Percentiles rank a stretch among this genome's conserved stretches.
phyloP scores from a whole-genome alignment of 2,888 invertebrate genomes.

The Drosophila dives region DNA sequence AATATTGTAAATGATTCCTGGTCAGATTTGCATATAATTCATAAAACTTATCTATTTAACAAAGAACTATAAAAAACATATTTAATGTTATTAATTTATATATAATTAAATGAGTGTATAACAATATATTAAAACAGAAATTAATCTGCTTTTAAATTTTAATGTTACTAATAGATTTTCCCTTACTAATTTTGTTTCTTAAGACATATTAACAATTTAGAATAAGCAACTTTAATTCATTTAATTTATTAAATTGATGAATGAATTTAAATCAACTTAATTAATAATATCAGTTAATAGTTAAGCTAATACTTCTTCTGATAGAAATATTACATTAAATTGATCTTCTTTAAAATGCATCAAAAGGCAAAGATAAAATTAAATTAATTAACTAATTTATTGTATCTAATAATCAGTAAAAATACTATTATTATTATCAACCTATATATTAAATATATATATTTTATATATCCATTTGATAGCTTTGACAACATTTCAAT shows the following conservation, averaged over 20 bases:
- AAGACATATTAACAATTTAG: not conserved
- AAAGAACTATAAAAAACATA: not conserved
- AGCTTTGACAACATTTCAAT: not conserved
- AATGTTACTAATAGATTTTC: not conserved
- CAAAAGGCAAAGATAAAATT: not conserved
- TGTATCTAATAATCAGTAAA: not conserved
- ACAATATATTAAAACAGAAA: not conserved
- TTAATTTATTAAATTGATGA: too few relatives aligned
- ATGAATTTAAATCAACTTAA: too few relatives aligned
- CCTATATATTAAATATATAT: too few relatives aligned
- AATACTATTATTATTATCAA: not conserved
- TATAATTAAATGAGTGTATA: too few relatives aligned
- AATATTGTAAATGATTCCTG: not conserved
- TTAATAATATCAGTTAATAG: too few relatives aligned
- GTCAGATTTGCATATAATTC: not conserved
- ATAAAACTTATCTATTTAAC: not conserved
- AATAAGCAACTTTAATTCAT: not conserved
- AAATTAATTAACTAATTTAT: rapidly evolving
- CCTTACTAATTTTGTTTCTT: not conserved
- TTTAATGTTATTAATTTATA: not conserved
- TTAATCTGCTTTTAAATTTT: not conserved
- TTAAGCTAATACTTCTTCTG: too few relatives aligned
- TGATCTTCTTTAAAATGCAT: not conserved
- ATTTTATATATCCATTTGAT: not conserved
- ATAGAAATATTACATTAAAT: not conserved